phyloP scores from a whole-genome alignment of 1,140 invertebrate genomes.

The Grapholita molesta region DNA sequence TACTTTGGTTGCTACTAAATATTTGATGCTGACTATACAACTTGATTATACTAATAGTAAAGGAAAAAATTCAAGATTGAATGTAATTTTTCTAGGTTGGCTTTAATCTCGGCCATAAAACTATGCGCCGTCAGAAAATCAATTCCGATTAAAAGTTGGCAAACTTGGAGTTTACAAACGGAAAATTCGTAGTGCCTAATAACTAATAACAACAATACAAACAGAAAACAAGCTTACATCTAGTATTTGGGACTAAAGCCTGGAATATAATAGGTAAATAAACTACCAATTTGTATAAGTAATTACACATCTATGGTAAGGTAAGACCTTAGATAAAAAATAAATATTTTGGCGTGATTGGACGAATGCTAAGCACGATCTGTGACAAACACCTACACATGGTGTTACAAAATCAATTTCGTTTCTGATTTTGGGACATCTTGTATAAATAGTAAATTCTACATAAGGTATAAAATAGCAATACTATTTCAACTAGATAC shows the following conservation, averaged over 20 bases:
- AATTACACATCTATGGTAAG: not conserved
- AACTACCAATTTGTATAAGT: not conserved
- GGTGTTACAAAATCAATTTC: not conserved
- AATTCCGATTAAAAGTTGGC: no score
- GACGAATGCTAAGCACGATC: constrained; percentile 1
- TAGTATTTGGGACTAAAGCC: not conserved
- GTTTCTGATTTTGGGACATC: not conserved
- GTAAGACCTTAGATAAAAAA: not conserved
- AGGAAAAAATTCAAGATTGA: no score
- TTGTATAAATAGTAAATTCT: not conserved
- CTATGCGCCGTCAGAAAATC: no score
- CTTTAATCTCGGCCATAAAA: no score
- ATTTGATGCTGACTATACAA: no score
- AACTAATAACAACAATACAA: not conserved
- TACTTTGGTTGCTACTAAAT: no score
- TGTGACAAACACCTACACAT: not conserved
- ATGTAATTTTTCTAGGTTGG: no score
- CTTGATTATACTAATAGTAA: no score
- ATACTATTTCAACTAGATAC: not conserved
- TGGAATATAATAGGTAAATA: not conserved
- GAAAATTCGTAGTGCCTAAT: no score
- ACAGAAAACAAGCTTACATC: not conserved
- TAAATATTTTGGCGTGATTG: not conserved
- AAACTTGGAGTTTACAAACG: no score
- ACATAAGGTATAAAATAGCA: not conserved